Percentiles rank a stretch among this genome's conserved stretches.
These are phyloP conservation scores for Mesoligia furuncula DNA, from an alignment of 2,888 invertebrate species.

Conservation along the genomic window DNA sequence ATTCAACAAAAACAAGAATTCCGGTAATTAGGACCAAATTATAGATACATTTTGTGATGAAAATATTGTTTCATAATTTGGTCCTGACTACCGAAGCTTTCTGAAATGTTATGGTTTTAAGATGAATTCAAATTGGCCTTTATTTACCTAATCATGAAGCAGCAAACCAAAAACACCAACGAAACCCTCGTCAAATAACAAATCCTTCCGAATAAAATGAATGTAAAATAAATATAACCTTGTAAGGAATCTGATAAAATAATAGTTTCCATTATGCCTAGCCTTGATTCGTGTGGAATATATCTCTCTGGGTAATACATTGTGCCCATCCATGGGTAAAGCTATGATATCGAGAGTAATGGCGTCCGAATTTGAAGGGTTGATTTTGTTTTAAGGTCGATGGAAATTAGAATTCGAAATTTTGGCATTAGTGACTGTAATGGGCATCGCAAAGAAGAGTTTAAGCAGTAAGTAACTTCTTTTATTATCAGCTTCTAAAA, in stretches of 20 bases:
- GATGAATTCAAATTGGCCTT: not conserved
- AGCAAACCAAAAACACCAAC: not conserved
- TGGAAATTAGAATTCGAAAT: not conserved
- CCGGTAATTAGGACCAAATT: not conserved
- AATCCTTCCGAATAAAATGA: constrained; percentile 28
- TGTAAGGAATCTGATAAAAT: constrained; percentile 49
- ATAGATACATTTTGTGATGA: not conserved
- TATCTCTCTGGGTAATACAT: constrained; percentile 40
- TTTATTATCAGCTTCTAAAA: not conserved
- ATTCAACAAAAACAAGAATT: not conserved
- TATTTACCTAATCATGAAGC: not conserved
- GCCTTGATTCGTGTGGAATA: constrained; percentile 37
- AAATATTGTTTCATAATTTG: not conserved
- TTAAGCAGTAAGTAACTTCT: not conserved
- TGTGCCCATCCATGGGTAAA: constrained; percentile 48
- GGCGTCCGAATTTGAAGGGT: constrained; percentile 33
- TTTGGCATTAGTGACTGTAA: not conserved
- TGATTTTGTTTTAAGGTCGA: constrained; percentile 22
- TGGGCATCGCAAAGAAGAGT: not conserved
- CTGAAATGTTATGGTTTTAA: not conserved
- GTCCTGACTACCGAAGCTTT: not conserved
- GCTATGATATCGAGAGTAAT: constrained; percentile 53
- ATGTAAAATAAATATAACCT: constrained; percentile 33
- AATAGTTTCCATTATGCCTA: constrained; percentile 34
- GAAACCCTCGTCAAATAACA: not conserved